These are phyloP conservation scores for Laupala kohalensis DNA, from an alignment of 1,140 invertebrate species.

Conservation along the genomic window DNA sequence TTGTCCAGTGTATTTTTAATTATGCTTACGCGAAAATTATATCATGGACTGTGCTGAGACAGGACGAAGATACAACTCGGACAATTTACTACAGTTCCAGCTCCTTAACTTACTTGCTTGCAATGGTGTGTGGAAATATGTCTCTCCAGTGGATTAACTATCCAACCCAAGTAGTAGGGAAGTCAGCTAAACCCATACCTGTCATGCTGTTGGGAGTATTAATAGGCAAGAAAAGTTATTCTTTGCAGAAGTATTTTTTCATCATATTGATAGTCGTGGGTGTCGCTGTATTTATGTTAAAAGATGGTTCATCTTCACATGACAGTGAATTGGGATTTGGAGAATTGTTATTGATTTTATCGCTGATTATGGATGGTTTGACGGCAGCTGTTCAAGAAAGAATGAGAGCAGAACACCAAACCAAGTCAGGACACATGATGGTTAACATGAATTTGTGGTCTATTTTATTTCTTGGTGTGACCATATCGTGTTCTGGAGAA, in stretches of 20 bases:
- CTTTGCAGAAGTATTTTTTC: conserved; percentile 80
- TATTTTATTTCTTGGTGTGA: conserved; percentile 44
- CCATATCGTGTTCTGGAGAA: conserved; percentile 74
- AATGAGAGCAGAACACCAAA: conserved; percentile 71
- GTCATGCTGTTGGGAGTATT: conserved; percentile 94
- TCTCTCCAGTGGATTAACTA: conserved; percentile 93
- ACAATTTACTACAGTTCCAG: conserved; percentile 62
- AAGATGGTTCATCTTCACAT: conserved; percentile 44
- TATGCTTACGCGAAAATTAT: conserved; percentile 69
- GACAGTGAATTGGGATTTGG: conserved; percentile 52
- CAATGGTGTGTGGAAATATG: conserved; percentile 93
- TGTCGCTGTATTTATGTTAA: conserved; percentile 89
- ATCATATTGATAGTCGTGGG: conserved; percentile 83
- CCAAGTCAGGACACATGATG: conserved; percentile 91
- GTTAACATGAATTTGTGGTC: conserved; percentile 87
- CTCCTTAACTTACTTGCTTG: conserved; percentile 79
- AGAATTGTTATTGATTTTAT: conserved; percentile 73
- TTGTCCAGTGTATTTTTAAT: conserved; percentile 82
- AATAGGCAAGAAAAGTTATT: conserved; percentile 72
- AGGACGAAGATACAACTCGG: conserved; percentile 55
- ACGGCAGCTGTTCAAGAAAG: conserved; percentile 75
- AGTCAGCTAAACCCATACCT: conserved; percentile 96
- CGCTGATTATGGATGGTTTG: conserved; percentile 87
- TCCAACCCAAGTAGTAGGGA: conserved; percentile 94
- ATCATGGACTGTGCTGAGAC: conserved; percentile 42